phyloP scores from a whole-genome alignment of 2,113 vertebrate genomes.

The Dolichallabes microphthalmus region DNA sequence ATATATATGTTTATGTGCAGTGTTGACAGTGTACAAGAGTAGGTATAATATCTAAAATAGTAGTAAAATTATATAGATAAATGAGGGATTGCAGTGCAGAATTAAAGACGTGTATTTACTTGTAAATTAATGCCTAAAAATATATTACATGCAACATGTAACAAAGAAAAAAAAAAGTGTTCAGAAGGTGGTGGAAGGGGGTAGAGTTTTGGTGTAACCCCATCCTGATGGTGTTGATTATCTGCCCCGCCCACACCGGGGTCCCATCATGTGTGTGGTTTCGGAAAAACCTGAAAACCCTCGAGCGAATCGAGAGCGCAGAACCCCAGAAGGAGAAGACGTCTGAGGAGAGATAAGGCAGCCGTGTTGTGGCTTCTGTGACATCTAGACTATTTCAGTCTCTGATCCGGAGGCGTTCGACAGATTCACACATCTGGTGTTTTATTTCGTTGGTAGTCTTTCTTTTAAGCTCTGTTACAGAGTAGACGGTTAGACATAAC shows the following conservation, averaged over 20 bases:
- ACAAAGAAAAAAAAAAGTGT: background rate
- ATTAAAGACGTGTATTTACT: background rate
- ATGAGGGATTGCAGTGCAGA: background rate
- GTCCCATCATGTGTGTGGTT: slow-evolving; percentile 25
- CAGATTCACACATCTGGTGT: slow-evolving; percentile 32
- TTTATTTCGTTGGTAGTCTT: slow-evolving; percentile 19
- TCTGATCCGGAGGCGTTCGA: slow-evolving; percentile 33
- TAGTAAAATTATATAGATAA: background rate
- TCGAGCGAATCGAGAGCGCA: background rate
- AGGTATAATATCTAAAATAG: background rate
- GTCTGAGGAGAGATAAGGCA: slow-evolving; percentile 20
- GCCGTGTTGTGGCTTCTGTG: slow-evolving; percentile 43
- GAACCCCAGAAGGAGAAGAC: slow-evolving; percentile 17
- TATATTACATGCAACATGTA: background rate
- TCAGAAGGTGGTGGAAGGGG: background rate
- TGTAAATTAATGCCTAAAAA: background rate
- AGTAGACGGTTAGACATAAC: slow-evolving; percentile 5
- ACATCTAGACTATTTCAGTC: slow-evolving; percentile 40
- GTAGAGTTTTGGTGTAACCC: background rate
- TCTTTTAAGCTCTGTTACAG: slow-evolving; percentile 11
- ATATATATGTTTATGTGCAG: background rate
- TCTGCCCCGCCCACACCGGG: background rate
- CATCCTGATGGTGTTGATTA: background rate
- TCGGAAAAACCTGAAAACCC: slow-evolving; percentile 47
- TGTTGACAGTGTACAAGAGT: background rate